Conservation (phyloP, 2,797 vertebrate species). For the Crenuchus spilurus region DNA sequence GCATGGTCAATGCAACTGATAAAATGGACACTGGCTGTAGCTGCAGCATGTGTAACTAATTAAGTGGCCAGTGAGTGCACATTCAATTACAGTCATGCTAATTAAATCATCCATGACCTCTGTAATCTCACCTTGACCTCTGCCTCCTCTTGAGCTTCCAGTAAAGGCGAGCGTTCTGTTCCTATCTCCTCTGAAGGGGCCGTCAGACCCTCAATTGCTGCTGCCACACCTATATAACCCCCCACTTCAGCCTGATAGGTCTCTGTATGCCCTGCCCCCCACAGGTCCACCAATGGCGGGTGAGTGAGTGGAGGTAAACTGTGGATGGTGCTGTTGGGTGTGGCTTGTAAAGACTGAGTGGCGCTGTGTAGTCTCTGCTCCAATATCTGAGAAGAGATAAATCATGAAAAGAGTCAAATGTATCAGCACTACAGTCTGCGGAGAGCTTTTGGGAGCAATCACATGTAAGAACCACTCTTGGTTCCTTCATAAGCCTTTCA, state of each 20-base stretch:
- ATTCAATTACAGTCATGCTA: background rate
- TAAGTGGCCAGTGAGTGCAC: background rate
- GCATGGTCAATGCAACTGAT: no score
- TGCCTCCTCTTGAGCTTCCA: conserved; percentile 90
- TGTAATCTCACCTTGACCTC: conserved; percentile 74
- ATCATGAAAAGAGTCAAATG: background rate
- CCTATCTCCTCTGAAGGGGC: conserved; percentile 76
- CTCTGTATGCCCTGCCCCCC: conserved; percentile 82
- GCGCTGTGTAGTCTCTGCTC: conserved; percentile 81
- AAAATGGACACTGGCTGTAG: no score
- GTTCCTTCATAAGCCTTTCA: no score
- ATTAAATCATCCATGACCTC: background rate
- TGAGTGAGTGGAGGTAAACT: conserved; percentile 78
- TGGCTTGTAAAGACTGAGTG: conserved; percentile 81
- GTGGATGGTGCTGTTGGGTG: conserved; percentile 84
- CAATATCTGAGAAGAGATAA: conserved; percentile 66
- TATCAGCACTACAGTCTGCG: background rate
- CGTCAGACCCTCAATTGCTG: conserved; percentile 80
- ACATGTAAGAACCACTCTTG: background rate
- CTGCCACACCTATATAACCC: conserved; percentile 81
- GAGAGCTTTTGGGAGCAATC: background rate
- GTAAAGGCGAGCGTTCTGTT: conserved; percentile 86
- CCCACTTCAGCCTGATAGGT: conserved; percentile 81
- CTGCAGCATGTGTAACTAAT: no score
- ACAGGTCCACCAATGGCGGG: conserved; percentile 87